Percentiles rank a stretch among this genome's conserved stretches.
phyloP scores from a whole-genome alignment of 1,140 invertebrate species.

The Kradibia gibbosae region DNA sequence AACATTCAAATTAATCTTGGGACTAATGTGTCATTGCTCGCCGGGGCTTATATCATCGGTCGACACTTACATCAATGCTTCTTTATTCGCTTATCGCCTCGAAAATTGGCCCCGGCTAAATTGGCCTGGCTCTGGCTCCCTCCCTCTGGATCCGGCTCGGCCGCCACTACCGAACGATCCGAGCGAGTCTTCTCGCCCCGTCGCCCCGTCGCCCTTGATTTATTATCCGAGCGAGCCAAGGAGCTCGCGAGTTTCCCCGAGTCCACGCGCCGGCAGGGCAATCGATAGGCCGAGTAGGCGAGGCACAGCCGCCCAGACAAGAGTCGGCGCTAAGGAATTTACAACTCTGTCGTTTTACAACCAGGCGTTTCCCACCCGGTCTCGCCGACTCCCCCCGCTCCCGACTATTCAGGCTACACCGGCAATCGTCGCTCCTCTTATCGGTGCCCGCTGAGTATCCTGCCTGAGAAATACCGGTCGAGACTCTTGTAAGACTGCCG shows the following conservation, averaged over 20 bases:
- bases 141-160: too few species aligned
- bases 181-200: slow-evolving; percentile 5
- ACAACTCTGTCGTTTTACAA: not conserved
- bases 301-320: not conserved
- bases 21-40: not conserved
- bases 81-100: slow-evolving; percentile 31
- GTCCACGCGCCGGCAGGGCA: not conserved
- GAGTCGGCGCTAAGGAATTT: slow-evolving; percentile 9
- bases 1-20: slow-evolving; percentile 49
- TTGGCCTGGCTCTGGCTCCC: not conserved
- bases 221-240: not conserved
- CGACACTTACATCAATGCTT: not conserved
- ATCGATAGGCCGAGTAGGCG: not conserved
- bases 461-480: not conserved
- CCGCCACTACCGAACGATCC: not conserved
- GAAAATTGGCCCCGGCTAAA: slow-evolving; percentile 16
- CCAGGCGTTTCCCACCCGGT: not conserved
- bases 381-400: too few species aligned
- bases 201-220: too few species aligned
- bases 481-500: not conserved
- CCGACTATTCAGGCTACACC: too few species aligned
- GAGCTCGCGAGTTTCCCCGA: not conserved
- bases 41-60: slow-evolving; percentile 2
- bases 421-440: not conserved
- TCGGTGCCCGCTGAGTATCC: slow-evolving; percentile 13